A percentile compares a stretch with the other conserved stretches of the same genome.
Evolutionary conservation across 2,797 vertebrate species (phyloP).

Genomic region (Schizopygopsis pylzovi): DNA sequence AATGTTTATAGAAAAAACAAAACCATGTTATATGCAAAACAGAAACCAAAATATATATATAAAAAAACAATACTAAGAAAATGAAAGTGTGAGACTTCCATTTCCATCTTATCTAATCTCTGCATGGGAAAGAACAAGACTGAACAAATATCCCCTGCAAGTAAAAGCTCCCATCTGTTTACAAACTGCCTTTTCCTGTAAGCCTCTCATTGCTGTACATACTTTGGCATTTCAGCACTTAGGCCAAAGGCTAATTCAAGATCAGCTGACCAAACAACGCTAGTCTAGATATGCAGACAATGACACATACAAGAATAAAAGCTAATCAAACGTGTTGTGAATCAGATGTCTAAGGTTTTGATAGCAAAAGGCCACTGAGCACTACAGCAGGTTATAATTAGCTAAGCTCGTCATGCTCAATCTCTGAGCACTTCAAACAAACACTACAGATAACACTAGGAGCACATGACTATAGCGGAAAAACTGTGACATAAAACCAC

Average conservation of each 20-base stretch:
- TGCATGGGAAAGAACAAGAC: slow-evolving; percentile 46
- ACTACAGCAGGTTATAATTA: slow-evolving; percentile 36
- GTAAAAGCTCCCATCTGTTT: slow-evolving; percentile 68
- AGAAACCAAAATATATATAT: neutral
- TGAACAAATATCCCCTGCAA: slow-evolving; percentile 67
- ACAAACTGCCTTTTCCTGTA: slow-evolving; percentile 62
- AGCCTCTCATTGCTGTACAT: slow-evolving; percentile 1
- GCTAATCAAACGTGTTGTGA: slow-evolving; percentile 7
- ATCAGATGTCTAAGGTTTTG: slow-evolving; percentile 19
- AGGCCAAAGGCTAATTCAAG: slow-evolving; percentile 12
- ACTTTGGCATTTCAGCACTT: neutral
- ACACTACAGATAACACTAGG: slow-evolving; percentile 25
- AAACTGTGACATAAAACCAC: neutral
- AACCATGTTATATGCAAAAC: neutral
- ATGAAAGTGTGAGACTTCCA: slow-evolving; percentile 28
- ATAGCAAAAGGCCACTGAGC: slow-evolving; percentile 6
- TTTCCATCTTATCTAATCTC: slow-evolving; percentile 52
- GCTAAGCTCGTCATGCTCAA: slow-evolving; percentile 5
- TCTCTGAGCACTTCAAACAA: slow-evolving; percentile 17
- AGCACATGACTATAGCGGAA: neutral
- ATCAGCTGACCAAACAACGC: slow-evolving; percentile 20
- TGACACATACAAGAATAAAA: slow-evolving; percentile 28
- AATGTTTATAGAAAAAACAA: neutral
- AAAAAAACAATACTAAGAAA: neutral
- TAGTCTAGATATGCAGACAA: neutral